phyloP scores from a whole-genome alignment of 2,888 invertebrate genomes.

The Watsonalla cultraria region DNA sequence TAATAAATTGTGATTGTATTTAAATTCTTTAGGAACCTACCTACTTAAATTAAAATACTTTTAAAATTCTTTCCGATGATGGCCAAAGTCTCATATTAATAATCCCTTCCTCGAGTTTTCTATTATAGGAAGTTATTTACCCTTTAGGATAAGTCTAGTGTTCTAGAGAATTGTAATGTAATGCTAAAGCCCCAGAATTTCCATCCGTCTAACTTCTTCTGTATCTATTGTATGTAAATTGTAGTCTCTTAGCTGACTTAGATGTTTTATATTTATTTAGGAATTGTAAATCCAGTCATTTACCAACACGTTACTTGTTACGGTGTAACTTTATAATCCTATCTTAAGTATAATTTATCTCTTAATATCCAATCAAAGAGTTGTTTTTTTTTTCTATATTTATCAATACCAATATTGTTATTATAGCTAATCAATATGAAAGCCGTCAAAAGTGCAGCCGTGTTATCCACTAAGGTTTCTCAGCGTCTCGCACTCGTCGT shows the following conservation, averaged over 20 bases:
- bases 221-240: conserved; percentile 69
- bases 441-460: too few species aligned
- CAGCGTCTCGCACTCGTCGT: too few species aligned
- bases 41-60: conserved; percentile 15
- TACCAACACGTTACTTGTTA: neutral
- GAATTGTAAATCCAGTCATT: conserved; percentile 33
- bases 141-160: conserved; percentile 29
- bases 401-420: neutral
- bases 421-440: too few species aligned
- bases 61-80: conserved; percentile 30
- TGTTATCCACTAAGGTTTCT: too few species aligned
- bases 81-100: conserved; percentile 34
- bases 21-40: conserved; percentile 6
- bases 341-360: too few species aligned
- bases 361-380: too few species aligned
- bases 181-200: conserved; percentile 79
- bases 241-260: conserved; percentile 64
- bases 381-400: neutral
- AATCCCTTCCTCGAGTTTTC: conserved; percentile 13
- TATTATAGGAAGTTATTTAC: conserved; percentile 16
- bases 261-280: conserved; percentile 38
- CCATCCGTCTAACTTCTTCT: conserved; percentile 78
- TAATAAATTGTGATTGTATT: neutral
- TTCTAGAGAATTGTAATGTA: conserved; percentile 55
- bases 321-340: neutral